Percentiles rank a stretch among this genome's conserved stretches.
These are phyloP conservation scores for Carlito syrichta DNA, from an alignment of 2,113 vertebrate genomes.

Conservation along the genomic window DNA sequence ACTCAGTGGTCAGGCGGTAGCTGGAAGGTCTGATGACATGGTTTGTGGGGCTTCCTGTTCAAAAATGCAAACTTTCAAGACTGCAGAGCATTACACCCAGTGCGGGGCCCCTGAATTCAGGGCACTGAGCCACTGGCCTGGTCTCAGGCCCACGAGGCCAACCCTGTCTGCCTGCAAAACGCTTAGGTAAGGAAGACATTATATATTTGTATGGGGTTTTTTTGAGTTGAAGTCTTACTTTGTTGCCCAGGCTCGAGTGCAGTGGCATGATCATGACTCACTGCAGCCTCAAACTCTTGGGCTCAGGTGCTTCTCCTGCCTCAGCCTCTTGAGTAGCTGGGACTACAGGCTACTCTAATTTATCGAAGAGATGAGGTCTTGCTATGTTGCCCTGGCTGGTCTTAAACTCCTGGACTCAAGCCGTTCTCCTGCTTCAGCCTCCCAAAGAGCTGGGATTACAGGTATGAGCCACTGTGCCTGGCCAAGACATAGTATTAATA, in stretches of 20 bases:
- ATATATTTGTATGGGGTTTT: neutral
- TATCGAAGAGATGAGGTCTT: neutral
- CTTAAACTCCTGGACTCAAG: neutral
- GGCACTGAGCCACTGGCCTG: neutral
- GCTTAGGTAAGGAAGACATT: neutral
- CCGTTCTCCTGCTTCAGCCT: neutral
- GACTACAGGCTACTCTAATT: neutral
- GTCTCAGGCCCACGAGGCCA: neutral
- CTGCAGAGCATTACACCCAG: neutral
- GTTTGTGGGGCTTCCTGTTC: neutral
- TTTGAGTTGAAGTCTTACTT: neutral
- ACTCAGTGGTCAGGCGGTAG: neutral
- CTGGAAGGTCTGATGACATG: neutral
- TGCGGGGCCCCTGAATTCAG: neutral
- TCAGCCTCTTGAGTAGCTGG: neutral
- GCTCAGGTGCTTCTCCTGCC: neutral
- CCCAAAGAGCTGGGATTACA: neutral
- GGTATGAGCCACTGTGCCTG: neutral
- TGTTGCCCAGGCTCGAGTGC: neutral
- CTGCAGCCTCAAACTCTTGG: neutral
- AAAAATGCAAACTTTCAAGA: neutral
- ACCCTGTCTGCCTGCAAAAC: fast-evolving
- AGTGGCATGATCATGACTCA: neutral
- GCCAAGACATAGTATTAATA: neutral
- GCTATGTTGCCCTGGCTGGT: neutral